A percentile compares a stretch with the other conserved stretches of the same genome.
Evolutionary conservation across 2,888 invertebrate genomes (phyloP).

Genomic region (Halictus ligatus): DNA sequence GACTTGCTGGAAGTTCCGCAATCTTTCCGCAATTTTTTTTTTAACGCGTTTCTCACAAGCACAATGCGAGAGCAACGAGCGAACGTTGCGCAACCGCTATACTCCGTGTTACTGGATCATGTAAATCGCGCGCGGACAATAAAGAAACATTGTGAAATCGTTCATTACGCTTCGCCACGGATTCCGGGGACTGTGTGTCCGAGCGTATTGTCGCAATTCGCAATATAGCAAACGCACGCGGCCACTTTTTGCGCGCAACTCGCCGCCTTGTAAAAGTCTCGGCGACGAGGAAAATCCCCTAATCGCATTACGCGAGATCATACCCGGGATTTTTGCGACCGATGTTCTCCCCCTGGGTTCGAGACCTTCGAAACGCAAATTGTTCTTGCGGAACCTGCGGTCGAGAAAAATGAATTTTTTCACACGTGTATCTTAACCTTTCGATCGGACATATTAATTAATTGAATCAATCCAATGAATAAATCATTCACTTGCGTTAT

Average conservation of each 20-base stretch:
- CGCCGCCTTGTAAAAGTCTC: not conserved
- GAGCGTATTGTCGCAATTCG: constrained; percentile 27
- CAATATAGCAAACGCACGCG: not conserved
- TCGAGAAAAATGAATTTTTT: not conserved
- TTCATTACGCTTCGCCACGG: constrained; percentile 40
- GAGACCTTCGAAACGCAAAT: not conserved
- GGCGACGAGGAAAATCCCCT: not conserved
- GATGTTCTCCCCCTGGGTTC: not conserved
- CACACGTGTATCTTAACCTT: not conserved
- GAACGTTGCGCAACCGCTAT: constrained; percentile 48
- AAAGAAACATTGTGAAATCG: constrained; percentile 44
- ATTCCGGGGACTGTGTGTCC: constrained; percentile 10
- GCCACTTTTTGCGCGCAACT: constrained; percentile 22
- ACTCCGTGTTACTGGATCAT: constrained; percentile 46
- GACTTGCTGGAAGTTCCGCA: constrained; percentile 37
- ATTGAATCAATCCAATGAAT: too few relatives aligned
- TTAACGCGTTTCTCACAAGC: constrained; percentile 45
- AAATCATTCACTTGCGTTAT: too few relatives aligned
- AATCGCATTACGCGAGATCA: not conserved
- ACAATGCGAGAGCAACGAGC: constrained; percentile 27
- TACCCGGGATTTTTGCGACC: not conserved
- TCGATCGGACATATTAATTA: too few relatives aligned
- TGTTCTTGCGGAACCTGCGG: not conserved
- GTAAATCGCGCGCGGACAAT: constrained; percentile 40
- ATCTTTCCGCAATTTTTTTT: constrained; percentile 24